Percentiles rank a stretch among this genome's conserved stretches.
Conservation (phyloP, 1,140 invertebrate genomes). For the Metaphire vulgaris region DNA sequence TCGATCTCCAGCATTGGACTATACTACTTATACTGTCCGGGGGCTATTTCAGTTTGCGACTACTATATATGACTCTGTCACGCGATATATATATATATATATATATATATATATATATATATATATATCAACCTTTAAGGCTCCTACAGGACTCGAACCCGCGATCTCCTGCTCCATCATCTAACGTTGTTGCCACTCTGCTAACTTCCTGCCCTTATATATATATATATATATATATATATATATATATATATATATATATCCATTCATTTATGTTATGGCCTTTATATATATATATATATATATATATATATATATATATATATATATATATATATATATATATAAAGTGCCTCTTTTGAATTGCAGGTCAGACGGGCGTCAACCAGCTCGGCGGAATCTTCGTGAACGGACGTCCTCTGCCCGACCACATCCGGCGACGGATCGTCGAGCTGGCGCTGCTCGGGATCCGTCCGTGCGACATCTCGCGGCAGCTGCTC, state of each 20-base stretch:
- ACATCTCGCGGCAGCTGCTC: slow-evolving; percentile 82
- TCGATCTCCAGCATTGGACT: too few relatives aligned
- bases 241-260: neutral
- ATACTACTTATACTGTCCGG: too few relatives aligned
- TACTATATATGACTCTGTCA: too few relatives aligned
- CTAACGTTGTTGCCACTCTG: neutral
- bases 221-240: neutral
- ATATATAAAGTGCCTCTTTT: neutral
- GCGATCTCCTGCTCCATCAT: too few relatives aligned
- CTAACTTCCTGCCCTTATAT: neutral
- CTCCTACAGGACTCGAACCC: too few relatives aligned
- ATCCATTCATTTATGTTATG: neutral
- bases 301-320: neutral
- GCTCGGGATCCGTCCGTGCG: slow-evolving; percentile 82
- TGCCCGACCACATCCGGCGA: slow-evolving; percentile 71
- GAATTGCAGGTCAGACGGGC: slow-evolving; percentile 60
- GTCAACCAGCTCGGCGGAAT: slow-evolving; percentile 83
- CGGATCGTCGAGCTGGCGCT: slow-evolving; percentile 88
- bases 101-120: too few relatives aligned
- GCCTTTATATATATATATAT: neutral
- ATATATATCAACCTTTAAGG: too few relatives aligned
- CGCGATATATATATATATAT: too few relatives aligned
- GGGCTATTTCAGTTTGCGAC: too few relatives aligned
- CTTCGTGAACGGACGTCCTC: slow-evolving; percentile 80
- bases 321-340: neutral